Evolutionary conservation across 2,797 vertebrate species (phyloP), one percentile per base, ranked within the genome.

Genomic region (Pyrocephalus nanus): DNA sequence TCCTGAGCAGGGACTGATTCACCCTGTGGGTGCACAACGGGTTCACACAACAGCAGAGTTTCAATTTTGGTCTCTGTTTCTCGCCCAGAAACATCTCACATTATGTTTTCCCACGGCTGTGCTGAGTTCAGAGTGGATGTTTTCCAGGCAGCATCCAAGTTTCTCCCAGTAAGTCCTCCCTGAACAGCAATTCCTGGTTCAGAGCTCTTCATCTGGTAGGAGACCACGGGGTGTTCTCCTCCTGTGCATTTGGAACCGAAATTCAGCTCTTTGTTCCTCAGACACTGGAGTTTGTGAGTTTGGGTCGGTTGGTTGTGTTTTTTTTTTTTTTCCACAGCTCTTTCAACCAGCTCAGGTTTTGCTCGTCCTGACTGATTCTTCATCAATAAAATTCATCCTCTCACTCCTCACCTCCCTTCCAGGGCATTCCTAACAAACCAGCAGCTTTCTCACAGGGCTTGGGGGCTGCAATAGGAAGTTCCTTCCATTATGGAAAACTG

Each of bases 281-380:
- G 66, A 7, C 0, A 1, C 0, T 17, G 55, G 29, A 30, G 7
- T 87, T 72, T 8, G 65, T 9, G 9, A 5, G 25, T 51, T 51
- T 18, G 50, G 50, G 26, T 50, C 15, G 7, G 45, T 22, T 47
- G 42, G 17, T 42, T 18, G 18, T 43, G 20, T 9, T 51, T 19
- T 66, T 12, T 11, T 13, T 40, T 60, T 27, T 54, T 54, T 47
- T 15, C 8, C 8, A 26, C 48, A 73, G 32, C 29, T 21, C 8
- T 34, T 54, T 17, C 48, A 61, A 40, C 3, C 67, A 21, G 7
- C 29, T 67, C 48, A 25, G 36, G 26, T 25, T 89, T 65, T 38
- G 29, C 74, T 57, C 25, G 11, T 27, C 11, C 29, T 53, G 74
- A 11, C 26, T 21, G 26, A 19, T 67, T 66, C 48, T 9, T 53